phyloP scores from a whole-genome alignment of 2,797 vertebrate species.

The Rhinoraja longicauda region DNA sequence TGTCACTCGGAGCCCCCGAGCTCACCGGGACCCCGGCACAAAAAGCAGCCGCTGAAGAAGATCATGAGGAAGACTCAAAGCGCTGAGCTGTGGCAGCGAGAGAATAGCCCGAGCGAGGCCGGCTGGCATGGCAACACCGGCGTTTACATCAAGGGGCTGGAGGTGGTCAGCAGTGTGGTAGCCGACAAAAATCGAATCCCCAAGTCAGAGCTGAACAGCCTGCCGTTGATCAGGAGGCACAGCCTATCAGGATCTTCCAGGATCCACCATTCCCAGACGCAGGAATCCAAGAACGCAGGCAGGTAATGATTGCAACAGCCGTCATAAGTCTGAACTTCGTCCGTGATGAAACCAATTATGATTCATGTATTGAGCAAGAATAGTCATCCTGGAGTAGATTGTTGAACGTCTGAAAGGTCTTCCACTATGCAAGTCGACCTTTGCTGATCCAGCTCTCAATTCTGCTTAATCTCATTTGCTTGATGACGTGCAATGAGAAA shows the following conservation, averaged over 20 bases:
- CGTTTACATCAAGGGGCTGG: conserved; percentile 70
- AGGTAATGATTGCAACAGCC: conserved; percentile 54
- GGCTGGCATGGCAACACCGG: conserved; percentile 64
- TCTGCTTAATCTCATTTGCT: background rate
- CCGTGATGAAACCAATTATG: background rate
- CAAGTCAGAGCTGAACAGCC: conserved; percentile 56
- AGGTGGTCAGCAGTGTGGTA: conserved; percentile 63
- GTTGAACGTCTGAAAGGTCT: background rate
- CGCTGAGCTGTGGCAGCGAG: conserved; percentile 54
- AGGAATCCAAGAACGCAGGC: conserved; percentile 57
- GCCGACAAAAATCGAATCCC: conserved; percentile 62
- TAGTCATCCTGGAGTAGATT: too few relatives aligned
- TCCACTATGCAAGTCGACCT: too few relatives aligned
- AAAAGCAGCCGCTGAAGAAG: conserved; percentile 73
- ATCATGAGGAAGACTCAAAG: conserved; percentile 75
- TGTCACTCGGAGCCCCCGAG: conserved; percentile 63
- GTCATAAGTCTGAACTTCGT: background rate
- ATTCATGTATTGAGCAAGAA: background rate
- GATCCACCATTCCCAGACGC: conserved; percentile 48
- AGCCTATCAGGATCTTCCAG: conserved; percentile 67
- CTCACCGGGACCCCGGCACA: conserved; percentile 52
- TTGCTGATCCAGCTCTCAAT: background rate
- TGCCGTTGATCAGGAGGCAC: conserved; percentile 56
- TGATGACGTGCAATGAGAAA: background rate
- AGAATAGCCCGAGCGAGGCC: conserved; percentile 49